Evolutionary conservation across 92 coral and sea anemone species (phyloP).

Genomic region (Siderastrea siderea): DNA sequence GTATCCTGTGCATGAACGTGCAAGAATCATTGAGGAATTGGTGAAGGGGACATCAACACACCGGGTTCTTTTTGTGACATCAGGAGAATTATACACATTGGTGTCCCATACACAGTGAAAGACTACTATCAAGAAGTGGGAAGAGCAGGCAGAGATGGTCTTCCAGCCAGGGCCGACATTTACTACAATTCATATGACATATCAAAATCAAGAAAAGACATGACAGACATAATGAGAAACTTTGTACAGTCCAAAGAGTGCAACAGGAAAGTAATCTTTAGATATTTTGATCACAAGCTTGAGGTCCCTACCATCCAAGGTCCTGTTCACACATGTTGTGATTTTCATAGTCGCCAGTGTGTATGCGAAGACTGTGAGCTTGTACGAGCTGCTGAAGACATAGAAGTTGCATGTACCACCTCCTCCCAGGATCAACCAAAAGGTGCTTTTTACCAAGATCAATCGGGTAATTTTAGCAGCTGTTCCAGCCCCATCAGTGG

Average conservation of each 20-base stretch:
- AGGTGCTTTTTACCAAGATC: neutral
- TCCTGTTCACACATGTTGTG: conserved; percentile 6
- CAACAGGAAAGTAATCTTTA: conserved; percentile 59
- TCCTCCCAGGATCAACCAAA: neutral
- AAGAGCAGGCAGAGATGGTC: conserved; percentile 18
- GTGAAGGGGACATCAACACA: conserved; percentile 47
- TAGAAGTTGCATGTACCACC: neutral
- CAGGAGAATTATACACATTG: conserved; percentile 70
- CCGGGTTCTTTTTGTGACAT: conserved; percentile 72
- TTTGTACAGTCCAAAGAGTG: conserved; percentile 51
- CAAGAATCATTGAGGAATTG: conserved; percentile 60
- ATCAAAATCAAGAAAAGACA: conserved; percentile 39
- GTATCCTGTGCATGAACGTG: conserved; percentile 66
- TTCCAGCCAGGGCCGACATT: conserved; percentile 40
- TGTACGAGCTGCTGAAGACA: conserved; percentile 12
- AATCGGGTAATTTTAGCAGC: neutral
- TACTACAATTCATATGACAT: conserved; percentile 60
- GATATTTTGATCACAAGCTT: conserved; percentile 45
- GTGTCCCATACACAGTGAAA: conserved; percentile 73
- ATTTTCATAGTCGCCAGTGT: conserved; percentile 16
- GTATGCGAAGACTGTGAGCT: neutral
- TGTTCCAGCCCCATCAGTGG: neutral
- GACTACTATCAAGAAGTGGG: conserved; percentile 83
- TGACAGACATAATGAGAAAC: conserved; percentile 55
- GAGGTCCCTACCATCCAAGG: neutral